Conservation (phyloP, 1,140 invertebrate genomes). For the Bicyclus anynana region DNA sequence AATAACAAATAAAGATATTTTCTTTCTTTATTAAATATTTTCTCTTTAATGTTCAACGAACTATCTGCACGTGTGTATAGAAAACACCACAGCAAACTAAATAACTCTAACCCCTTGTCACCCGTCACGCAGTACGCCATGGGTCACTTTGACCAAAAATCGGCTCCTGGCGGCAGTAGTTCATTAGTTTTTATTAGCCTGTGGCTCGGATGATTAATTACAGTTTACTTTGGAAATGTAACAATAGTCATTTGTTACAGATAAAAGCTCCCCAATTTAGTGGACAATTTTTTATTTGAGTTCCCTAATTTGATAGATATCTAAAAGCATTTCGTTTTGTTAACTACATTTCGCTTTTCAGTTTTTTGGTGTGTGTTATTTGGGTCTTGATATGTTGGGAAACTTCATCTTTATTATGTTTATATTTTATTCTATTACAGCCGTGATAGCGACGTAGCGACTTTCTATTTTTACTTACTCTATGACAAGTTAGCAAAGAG, state of each 20-base stretch:
- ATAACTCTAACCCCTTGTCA: conserved; percentile 43
- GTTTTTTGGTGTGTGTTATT: no score
- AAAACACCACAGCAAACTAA: conserved; percentile 29
- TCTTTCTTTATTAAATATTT: neutral
- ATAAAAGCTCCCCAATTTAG: neutral
- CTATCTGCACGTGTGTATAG: neutral
- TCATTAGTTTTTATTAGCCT: conserved; percentile 21
- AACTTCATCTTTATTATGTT: no score
- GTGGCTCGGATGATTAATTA: conserved; percentile 3
- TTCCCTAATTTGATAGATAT: no score
- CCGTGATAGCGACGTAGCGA: no score
- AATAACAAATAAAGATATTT: no score
- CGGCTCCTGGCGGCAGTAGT: conserved; percentile 29
- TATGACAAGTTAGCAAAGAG: no score
- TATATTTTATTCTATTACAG: no score
- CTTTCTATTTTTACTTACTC: no score
- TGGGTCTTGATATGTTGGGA: no score
- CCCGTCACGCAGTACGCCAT: conserved; percentile 37
- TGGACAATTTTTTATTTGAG: neutral
- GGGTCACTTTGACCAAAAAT: conserved; percentile 40
- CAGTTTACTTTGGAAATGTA: neutral
- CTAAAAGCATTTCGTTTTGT: no score
- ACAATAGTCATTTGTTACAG: neutral
- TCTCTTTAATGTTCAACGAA: neutral
- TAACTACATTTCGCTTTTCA: no score